Evolutionary conservation across 2,797 vertebrate species (phyloP), one percentile per base, ranked within the genome.

Genomic region (Eidolon dupreanum): DNA sequence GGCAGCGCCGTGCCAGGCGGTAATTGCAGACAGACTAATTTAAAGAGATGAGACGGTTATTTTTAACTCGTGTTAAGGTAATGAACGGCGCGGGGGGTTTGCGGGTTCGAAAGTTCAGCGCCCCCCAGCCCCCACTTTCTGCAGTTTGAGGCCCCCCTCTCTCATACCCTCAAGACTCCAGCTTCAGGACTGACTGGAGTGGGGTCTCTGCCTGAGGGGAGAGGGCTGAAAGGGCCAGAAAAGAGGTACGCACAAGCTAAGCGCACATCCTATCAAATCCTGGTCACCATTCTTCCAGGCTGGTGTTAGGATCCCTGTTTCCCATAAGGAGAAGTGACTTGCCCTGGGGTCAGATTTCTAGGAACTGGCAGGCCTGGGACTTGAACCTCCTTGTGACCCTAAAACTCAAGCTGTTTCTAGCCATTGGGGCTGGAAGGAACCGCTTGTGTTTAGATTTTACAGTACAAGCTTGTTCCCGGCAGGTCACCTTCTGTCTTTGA

Each of bases 11-110:
- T 99, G 99, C 98, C 99, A 99, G 98, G 98, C 98, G 98, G 98
- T 99, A 99, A 99, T 99, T 99, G 98, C 99, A 99, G 99, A 99
- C 98, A 98, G 98, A 98, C 98, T 99, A 99, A 98, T 99, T 98
- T 98, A 98, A 98, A 99, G 99, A 98, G 98, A 99, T 99, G 98
- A 98, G 99, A 98, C 98, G 97, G 98, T 99, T 99, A 99, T 99
- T 99, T 99, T 99, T 99, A 99, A 99, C 98, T 98, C 97, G 95
- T 95, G 98, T 98, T 99, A 99, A 99, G 98, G 99, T 98, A 98
- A 98, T 97, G 97, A 98, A 97, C 97, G 90, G 98, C 96, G 97
- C 97, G 97, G 92, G 96, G 31, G 97, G 97, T 96, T 96, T 97
- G 90, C 78, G 93, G 95, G 98, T 98, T 98, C 98, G 98, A 98